Conservation (phyloP, 2,888 invertebrate species). For the Lingula anatina region DNA sequence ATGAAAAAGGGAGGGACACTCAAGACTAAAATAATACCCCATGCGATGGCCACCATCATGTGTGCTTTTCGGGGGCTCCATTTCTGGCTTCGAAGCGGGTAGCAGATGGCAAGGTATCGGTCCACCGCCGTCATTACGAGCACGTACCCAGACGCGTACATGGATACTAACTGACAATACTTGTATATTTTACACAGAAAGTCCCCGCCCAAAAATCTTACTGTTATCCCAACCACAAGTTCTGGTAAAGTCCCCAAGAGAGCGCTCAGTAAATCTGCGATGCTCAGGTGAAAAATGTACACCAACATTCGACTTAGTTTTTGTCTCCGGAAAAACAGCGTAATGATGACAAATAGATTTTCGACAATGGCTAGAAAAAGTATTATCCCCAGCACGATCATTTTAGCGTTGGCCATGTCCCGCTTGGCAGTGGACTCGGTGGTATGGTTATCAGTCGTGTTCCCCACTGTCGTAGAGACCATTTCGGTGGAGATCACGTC, state of each 20-base stretch:
- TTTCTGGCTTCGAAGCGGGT: conserved; percentile 61
- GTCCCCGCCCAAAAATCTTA: conserved; percentile 34
- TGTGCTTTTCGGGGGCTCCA: conserved; percentile 41
- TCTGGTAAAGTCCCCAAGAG: conserved; percentile 64
- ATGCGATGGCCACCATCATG: conserved; percentile 50
- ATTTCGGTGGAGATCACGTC: too few species aligned
- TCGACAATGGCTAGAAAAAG: too few species aligned
- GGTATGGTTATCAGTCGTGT: too few species aligned
- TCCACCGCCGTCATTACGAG: conserved; percentile 51
- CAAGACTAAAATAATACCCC: too few species aligned
- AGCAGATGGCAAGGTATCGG: conserved; percentile 54
- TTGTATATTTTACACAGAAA: conserved; percentile 57
- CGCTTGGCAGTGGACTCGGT: too few species aligned
- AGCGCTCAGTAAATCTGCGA: conserved; percentile 68
- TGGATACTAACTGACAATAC: conserved; percentile 58
- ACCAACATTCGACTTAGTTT: conserved; percentile 70
- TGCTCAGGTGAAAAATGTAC: conserved; percentile 66
- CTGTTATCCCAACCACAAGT: conserved; percentile 36
- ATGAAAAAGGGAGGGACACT: too few species aligned
- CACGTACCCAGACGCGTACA: conserved; percentile 46
- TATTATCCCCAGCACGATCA: too few species aligned
- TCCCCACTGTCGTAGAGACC: too few species aligned
- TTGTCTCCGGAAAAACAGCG: too few species aligned
- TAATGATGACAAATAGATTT: too few species aligned
- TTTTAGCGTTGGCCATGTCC: too few species aligned